Conservation (phyloP, 2,797 vertebrate genomes). For the Gastrophryne carolinensis region DNA sequence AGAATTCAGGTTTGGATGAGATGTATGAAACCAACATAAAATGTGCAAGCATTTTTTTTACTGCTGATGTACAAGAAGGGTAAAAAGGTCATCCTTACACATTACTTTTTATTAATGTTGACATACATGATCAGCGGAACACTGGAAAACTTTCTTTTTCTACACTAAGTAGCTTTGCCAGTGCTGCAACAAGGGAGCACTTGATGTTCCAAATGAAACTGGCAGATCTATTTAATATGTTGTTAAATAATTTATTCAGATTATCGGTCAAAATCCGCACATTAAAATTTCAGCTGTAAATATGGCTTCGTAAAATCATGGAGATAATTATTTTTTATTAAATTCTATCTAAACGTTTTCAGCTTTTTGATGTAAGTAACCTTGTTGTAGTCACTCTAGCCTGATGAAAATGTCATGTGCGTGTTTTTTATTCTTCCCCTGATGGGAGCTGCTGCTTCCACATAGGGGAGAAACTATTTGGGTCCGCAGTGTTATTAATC, state of each 20-base stretch:
- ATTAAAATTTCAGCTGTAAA: constrained; percentile 31
- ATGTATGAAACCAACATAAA: too few species aligned
- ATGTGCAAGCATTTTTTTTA: too few species aligned
- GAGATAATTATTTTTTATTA: constrained; percentile 34
- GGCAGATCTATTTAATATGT: constrained; percentile 14
- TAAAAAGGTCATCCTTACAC: too few species aligned
- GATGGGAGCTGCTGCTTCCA: constrained; percentile 52
- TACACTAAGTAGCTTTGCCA: too few species aligned
- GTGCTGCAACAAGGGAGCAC: too few species aligned
- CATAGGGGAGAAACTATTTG: constrained; percentile 59
- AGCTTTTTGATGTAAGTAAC: constrained; percentile 38
- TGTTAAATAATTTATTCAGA: constrained; percentile 24
- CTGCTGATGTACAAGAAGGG: too few species aligned
- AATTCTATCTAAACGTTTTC: constrained; percentile 31
- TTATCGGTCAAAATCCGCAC: constrained; percentile 6
- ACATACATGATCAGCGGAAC: too few species aligned
- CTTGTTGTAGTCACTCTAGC: constrained; percentile 33
- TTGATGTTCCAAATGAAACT: constrained; percentile 15
- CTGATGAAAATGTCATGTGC: constrained; percentile 42
- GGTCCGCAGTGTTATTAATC: constrained; percentile 61
- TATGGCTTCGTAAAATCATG: background rate
- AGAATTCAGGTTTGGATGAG: too few species aligned
- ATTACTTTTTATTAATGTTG: too few species aligned
- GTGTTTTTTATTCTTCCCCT: constrained; percentile 57
- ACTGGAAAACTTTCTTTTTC: too few species aligned